Evolutionary conservation across 2,797 vertebrate species (phyloP), one percentile per base, ranked within the genome.

Genomic region (Phataginus tricuspis): DNA sequence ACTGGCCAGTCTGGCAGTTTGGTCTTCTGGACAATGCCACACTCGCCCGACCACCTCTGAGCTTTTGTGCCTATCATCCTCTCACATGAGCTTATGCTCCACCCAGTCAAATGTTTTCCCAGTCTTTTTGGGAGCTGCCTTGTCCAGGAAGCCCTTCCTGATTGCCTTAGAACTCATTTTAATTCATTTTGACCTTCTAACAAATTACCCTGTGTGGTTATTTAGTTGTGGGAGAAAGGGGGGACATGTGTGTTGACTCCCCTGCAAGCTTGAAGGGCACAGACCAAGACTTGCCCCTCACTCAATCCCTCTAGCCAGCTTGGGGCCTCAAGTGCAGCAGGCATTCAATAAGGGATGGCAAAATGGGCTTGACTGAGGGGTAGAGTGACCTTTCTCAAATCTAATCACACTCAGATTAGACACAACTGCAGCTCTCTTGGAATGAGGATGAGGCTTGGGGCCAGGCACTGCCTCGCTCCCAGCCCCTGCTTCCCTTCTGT

Each of bases 351-450:
- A 71, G 75, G 45, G 39, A 34, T 61, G 25, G 75, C 16, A 95
- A 91, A 90, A 80, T 90, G 37, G 42, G 72, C 78, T 88, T 91
- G 84, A 94, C 23, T 87, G 59, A 91, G 57, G 31, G 37, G 39
- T 34, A 91, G 39, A 90, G 53, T 78, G 45, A 86, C 53, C 77
- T 64, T 91, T 96, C 90, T 77, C 61, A 80, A 85, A 84, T 85
- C 23, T 19, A 91, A 80, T 84, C 69, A 84, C 2, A 23, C 51
- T 27, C 6, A 59, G 71, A 88, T 71, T 96, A 93, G 66, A 85
- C 55, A 89, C 34, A 86, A 66, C 68, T 77, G 68, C 16, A 80
- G 34, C 49, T 84, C 53, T 80, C 45, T 90, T 14, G 12, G 31
- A 91, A 69, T 4, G n/a, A 92, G 29, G 39, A 80, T 63, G 51